A percentile compares a stretch with the other conserved stretches of the same genome.
phyloP scores from a whole-genome alignment of 2,113 vertebrate genomes.

The Mirza zaza region DNA sequence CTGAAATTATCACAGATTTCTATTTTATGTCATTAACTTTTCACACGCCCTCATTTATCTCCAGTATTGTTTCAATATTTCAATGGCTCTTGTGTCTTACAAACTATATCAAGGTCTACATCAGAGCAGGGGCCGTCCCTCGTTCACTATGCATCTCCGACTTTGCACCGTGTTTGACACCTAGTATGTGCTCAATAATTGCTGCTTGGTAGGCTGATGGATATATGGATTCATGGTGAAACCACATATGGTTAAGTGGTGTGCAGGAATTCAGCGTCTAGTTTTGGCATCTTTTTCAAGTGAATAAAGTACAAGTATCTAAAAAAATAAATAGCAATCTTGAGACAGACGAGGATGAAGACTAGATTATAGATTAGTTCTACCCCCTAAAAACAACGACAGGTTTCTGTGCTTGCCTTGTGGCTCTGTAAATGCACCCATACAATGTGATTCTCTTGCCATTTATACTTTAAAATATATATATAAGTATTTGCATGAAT shows the following conservation, averaged over 20 bases:
- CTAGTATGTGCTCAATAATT: not conserved
- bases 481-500: not conserved
- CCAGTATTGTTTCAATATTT: not conserved
- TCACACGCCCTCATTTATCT: not conserved
- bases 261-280: not conserved
- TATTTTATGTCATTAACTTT: not conserved
- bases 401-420: fast-evolving
- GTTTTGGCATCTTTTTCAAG: not conserved
- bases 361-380: too few relatives aligned
- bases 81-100: not conserved
- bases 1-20: not conserved
- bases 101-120: not conserved
- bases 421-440: not conserved
- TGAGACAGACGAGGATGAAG: fast-evolving
- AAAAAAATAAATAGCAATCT: too few relatives aligned
- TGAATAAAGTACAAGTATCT: not conserved
- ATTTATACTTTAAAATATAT: not conserved
- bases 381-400: not conserved
- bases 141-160: not conserved
- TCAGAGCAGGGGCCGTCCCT: not conserved
- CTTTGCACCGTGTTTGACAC: not conserved
- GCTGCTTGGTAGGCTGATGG: not conserved
- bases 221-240: not conserved
- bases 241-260: not conserved
- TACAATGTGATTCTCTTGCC: not conserved